These are phyloP conservation scores for Epinephelus awoara DNA, from an alignment of 2,797 vertebrate genomes.

Conservation along the genomic window DNA sequence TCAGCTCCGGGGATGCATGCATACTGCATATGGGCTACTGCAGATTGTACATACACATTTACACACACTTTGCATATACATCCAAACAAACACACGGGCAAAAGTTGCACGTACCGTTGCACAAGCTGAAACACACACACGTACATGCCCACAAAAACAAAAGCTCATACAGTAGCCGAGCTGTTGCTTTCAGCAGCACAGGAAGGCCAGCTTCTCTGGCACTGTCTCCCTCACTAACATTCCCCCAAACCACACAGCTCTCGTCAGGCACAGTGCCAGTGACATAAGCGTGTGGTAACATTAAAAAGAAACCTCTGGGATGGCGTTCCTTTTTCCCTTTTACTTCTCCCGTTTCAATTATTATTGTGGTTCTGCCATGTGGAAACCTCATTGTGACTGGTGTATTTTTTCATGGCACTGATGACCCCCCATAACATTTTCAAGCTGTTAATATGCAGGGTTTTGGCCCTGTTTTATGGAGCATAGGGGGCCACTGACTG, in stretches of 20 bases:
- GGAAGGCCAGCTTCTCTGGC: conserved; percentile 63
- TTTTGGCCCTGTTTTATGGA: conserved; percentile 67
- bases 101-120: conserved; percentile 15
- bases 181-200: conserved; percentile 69
- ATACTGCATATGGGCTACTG: conserved; percentile 30
- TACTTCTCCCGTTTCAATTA: conserved; percentile 79
- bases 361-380: conserved; percentile 79
- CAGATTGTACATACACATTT: conserved; percentile 32
- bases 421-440: conserved; percentile 71
- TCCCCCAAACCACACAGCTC: conserved; percentile 73
- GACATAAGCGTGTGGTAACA: conserved; percentile 81
- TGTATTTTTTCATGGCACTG: conserved; percentile 63
- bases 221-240: conserved; percentile 61
- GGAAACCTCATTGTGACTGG: conserved; percentile 75
- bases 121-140: conserved; percentile 35
- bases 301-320: conserved; percentile 76
- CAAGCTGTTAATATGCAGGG: conserved; percentile 68
- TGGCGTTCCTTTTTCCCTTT: conserved; percentile 71
- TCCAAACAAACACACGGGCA: conserved; percentile 33
- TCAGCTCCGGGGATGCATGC: conserved; percentile 33
- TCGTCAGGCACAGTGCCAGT: conserved; percentile 76
- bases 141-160: conserved; percentile 54
- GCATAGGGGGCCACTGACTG: conserved; percentile 55
- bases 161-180: conserved; percentile 70
- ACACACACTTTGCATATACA: conserved; percentile 12